Evolutionary conservation across 2,113 vertebrate genomes (phyloP).

Genomic region (Scatophagus argus): DNA sequence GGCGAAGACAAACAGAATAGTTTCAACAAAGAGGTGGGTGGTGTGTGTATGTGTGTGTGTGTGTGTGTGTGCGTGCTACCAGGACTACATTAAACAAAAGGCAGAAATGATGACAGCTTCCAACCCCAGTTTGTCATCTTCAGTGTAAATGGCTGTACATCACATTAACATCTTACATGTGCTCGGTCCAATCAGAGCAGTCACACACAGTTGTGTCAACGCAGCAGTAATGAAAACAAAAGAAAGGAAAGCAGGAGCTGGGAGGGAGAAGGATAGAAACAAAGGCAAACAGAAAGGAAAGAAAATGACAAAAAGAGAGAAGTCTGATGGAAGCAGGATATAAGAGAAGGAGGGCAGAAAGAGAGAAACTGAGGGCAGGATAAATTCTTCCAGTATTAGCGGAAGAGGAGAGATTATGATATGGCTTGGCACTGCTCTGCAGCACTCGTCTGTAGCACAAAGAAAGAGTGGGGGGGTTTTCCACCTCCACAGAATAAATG

Average conservation of each 20-base stretch:
- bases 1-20: constrained; percentile 72
- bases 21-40: constrained; percentile 78
- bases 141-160: constrained; percentile 80
- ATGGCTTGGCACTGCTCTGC: constrained; percentile 70
- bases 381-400: constrained; percentile 69
- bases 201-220: constrained; percentile 52
- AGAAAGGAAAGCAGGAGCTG: constrained; percentile 32
- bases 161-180: constrained; percentile 79
- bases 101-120: constrained; percentile 72
- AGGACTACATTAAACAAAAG: constrained; percentile 73
- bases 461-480: constrained; percentile 80
- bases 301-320: constrained; percentile 30
- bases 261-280: constrained; percentile 27
- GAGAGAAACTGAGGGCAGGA: constrained; percentile 44
- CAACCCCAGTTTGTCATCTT: constrained; percentile 80
- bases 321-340: constrained; percentile 26
- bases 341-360: constrained; percentile 28
- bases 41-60: constrained; percentile 38
- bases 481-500: constrained; percentile 83
- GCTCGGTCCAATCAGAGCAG: constrained; percentile 51
- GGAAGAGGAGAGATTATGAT: constrained; percentile 70
- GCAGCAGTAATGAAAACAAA: constrained; percentile 54
- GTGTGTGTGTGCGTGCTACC: constrained; percentile 43
- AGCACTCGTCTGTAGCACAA: constrained; percentile 64
- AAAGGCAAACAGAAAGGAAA: constrained; percentile 13